phyloP scores from a whole-genome alignment of 2,113 vertebrate species.

The Ciconia boyciana region DNA sequence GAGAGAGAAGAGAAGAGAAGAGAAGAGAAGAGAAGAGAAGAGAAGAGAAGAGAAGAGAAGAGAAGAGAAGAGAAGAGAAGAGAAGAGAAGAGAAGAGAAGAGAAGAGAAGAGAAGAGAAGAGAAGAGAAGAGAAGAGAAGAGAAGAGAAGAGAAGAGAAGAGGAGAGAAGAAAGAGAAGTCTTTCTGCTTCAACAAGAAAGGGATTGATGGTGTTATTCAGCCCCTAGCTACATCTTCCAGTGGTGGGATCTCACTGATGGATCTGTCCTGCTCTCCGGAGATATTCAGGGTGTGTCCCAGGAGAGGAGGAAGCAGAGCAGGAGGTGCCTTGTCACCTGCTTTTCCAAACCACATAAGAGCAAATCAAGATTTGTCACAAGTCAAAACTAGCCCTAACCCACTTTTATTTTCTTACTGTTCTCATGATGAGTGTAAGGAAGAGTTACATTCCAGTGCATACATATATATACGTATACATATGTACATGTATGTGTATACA shows the following conservation, averaged over 20 bases:
- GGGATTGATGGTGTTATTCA: not conserved
- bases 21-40: rapidly evolving
- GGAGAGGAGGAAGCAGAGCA: not conserved
- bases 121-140: rapidly evolving
- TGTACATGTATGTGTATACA: no score
- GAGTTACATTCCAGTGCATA: not conserved
- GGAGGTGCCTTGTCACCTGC: not conserved
- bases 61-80: no score
- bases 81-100: no score
- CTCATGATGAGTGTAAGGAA: not conserved
- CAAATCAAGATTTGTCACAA: not conserved
- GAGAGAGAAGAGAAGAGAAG: rapidly evolving
- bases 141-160: rapidly evolving
- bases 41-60: no score
- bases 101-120: no score
- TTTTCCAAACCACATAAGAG: not conserved
- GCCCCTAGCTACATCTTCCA: not conserved
- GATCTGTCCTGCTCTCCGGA: not conserved
- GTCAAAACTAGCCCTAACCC: not conserved
- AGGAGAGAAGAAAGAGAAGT: no score
- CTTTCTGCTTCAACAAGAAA: not conserved
- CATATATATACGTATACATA: not conserved
- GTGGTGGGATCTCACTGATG: not conserved
- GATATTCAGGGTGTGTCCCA: not conserved
- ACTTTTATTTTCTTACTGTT: not conserved